A percentile compares a stretch with the other conserved stretches of the same genome.
Evolutionary conservation across 2,113 vertebrate species (phyloP).

Genomic region (Uropsilus gracilis): DNA sequence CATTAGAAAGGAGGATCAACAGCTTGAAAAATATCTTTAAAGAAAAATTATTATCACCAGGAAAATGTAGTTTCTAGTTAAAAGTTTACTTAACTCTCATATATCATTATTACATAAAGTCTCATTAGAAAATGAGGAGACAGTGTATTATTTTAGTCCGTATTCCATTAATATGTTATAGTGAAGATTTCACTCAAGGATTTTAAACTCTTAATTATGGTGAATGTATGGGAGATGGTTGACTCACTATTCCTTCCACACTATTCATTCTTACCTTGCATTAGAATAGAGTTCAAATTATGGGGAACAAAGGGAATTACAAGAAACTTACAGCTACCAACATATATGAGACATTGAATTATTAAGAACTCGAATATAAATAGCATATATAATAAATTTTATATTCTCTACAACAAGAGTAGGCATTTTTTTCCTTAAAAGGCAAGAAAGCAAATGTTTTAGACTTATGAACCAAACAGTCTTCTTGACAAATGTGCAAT

Average conservation of each 20-base stretch:
- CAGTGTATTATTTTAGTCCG: constrained; percentile 18
- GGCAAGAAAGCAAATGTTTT: neutral
- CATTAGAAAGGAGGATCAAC: constrained; percentile 55
- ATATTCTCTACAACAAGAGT: neutral
- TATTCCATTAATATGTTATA: neutral
- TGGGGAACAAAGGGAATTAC: neutral
- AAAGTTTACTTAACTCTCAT: constrained; percentile 21
- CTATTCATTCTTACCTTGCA: neutral
- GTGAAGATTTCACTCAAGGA: neutral
- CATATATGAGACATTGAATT: neutral
- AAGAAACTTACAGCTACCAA: neutral
- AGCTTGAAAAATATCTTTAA: constrained; percentile 49
- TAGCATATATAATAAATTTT: neutral
- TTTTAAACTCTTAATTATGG: neutral
- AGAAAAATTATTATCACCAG: constrained; percentile 62
- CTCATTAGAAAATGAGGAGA: constrained; percentile 53
- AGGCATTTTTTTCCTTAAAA: neutral
- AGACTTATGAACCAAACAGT: neutral
- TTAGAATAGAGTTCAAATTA: neutral
- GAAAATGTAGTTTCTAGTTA: constrained; percentile 64
- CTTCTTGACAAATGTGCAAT: neutral
- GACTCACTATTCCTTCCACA: neutral
- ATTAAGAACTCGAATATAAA: neutral
- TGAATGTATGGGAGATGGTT: neutral
- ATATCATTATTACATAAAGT: constrained; percentile 61